Conservation (phyloP, 2,113 vertebrate genomes). For the Alces alces region DNA sequence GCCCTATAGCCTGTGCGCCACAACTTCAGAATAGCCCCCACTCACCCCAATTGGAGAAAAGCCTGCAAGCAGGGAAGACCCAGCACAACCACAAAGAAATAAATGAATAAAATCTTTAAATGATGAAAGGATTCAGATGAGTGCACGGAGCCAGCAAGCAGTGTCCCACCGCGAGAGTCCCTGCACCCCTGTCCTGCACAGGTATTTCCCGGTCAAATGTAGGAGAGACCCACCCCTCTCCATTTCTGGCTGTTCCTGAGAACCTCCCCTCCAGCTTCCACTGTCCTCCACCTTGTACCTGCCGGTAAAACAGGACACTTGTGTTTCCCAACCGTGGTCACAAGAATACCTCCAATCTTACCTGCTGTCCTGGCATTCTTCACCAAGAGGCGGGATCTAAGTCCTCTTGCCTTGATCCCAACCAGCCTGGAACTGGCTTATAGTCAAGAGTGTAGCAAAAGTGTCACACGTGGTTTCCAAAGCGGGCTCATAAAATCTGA, state of each 20-base stretch:
- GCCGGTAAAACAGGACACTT: not conserved
- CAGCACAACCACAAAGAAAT: not conserved
- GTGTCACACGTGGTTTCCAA: not conserved
- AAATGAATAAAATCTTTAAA: not conserved
- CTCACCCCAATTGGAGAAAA: not conserved
- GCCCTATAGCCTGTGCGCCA: not conserved
- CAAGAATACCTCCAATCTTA: not conserved
- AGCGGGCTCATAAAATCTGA: not conserved
- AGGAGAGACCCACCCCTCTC: not conserved
- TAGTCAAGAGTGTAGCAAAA: not conserved
- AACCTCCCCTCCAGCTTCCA: not conserved
- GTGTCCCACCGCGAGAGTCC: not conserved
- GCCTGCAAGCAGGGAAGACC: not conserved
- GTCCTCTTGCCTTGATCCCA: not conserved
- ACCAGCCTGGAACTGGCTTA: not conserved
- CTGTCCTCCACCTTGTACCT: not conserved
- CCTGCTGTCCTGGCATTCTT: not conserved
- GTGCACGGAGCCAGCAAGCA: not conserved
- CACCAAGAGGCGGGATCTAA: not conserved
- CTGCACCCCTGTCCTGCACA: not conserved
- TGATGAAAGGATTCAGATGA: not conserved
- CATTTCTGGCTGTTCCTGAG: not conserved
- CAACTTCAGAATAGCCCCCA: not conserved
- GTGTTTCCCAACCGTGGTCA: not conserved
- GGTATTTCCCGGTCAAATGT: not conserved